Evolutionary conservation across 2,113 vertebrate species (phyloP), one percentile per base, ranked within the genome.

Genomic region (Albula goreensis): DNA sequence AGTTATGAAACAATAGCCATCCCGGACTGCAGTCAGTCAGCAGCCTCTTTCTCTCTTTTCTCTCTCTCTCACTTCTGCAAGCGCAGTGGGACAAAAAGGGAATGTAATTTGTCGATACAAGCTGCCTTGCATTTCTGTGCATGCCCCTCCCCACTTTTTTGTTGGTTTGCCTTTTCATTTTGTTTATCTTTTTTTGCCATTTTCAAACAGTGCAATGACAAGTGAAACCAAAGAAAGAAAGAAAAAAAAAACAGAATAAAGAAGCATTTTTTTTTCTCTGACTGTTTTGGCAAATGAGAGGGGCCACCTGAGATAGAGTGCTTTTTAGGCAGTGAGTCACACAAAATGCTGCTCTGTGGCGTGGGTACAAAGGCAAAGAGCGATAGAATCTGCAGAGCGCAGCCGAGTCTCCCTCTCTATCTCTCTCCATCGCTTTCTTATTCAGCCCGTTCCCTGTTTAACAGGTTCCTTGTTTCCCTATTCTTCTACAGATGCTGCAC

Each of bases 261-360:
- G 92, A 94, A 88, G 92, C 25, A 25, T 85, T 49, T 70, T 57
- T 78, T 12, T 80, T 66, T 13, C 95, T 81, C 93, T 91, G 88
- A 95, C 97, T 94, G 88, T 90, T 97, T 98, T 98, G 96, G 96
- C 97, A 97, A 97, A 96, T 96, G 96, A 97, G 94, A 96, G 51
- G 94, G 90, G 96, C 96, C 96, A 97, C 97, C 96, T 97, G 96
- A 97, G 97, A 97, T 96, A 95, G 95, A 96, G 95, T 89, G 96
- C 95, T 25, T 48, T 85, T 96, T 94, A 96, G 96, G 96, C 96
- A 97, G 96, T 96, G 95, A 96, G 88, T 88, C 89, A 92, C 90
- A 95, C 94, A 95, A 96, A 92, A 90, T 92, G 95, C 94, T 95
- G 94, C 94, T 96, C 95, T 90, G 87, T 87, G 81, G 94, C 11